phyloP scores from a whole-genome alignment of 2,888 invertebrate species.

The Glyphotaelius pellucidus region DNA sequence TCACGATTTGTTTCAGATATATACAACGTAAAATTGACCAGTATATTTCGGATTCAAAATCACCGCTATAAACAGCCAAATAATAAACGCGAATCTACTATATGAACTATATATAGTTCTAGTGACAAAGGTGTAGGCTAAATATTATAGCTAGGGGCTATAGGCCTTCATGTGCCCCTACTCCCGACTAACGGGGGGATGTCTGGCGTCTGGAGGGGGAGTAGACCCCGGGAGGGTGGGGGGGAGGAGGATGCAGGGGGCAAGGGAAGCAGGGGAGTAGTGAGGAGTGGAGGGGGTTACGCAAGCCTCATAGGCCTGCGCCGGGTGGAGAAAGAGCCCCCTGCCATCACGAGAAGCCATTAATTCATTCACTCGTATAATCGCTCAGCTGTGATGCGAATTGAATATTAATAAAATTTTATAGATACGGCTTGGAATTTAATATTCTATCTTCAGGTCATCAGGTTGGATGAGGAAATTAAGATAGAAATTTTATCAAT shows the following conservation, averaged over 20 bases:
- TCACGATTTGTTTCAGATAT: too few relatives aligned
- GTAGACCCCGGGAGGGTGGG: not conserved
- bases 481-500: too few relatives aligned
- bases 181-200: slow-evolving; percentile 2
- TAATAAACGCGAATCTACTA: too few relatives aligned
- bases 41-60: not conserved
- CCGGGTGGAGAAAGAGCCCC: slow-evolving; percentile 3
- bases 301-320: slow-evolving; percentile 15
- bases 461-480: not conserved
- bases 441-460: too few relatives aligned
- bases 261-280: not conserved
- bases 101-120: not conserved
- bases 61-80: not conserved
- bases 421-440: not conserved
- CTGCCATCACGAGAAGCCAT: not conserved
- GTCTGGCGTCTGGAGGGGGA: not conserved
- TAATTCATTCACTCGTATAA: not conserved
- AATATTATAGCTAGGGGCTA: not conserved
- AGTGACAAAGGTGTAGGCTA: not conserved
- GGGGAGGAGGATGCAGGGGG: not conserved
- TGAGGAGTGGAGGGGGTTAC: not conserved
- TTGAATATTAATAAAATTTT: not conserved
- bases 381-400: not conserved
- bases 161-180: not conserved
- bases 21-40: not conserved